Evolutionary conservation across 1,140 invertebrate genomes (phyloP).

Genomic region (Gonioctena quinquepunctata): DNA sequence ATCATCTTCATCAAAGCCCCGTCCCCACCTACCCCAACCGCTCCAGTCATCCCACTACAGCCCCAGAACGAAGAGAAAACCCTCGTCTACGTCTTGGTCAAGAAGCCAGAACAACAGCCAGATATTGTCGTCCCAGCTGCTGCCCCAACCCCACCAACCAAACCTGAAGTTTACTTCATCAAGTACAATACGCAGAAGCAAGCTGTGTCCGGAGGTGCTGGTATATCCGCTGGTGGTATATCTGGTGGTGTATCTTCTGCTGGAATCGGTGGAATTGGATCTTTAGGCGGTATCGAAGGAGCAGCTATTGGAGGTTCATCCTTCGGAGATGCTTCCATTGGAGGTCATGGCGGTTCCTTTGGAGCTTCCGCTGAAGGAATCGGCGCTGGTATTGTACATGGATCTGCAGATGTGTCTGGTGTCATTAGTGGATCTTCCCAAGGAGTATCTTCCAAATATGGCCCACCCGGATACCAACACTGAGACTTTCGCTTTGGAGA

Average conservation of each 20-base stretch:
- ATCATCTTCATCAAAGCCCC: slow-evolving; percentile 90
- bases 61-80: slow-evolving; percentile 84
- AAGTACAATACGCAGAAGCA: slow-evolving; percentile 81
- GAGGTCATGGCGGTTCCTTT: not conserved
- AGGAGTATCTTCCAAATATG: slow-evolving; percentile 25
- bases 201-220: slow-evolving; percentile 56
- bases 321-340: not conserved
- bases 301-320: slow-evolving; percentile 18
- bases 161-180: slow-evolving; percentile 89
- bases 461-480: slow-evolving; percentile 34
- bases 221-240: slow-evolving; percentile 41
- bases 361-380: not conserved
- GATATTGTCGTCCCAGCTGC: slow-evolving; percentile 76
- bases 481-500: slow-evolving; percentile 3
- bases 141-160: slow-evolving; percentile 76
- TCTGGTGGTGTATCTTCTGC: slow-evolving; percentile 22
- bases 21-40: slow-evolving; percentile 71
- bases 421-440: slow-evolving; percentile 17
- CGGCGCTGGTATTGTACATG: not conserved
- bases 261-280: slow-evolving; percentile 3
- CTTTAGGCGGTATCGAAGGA: slow-evolving; percentile 14
- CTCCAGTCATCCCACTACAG: slow-evolving; percentile 63
- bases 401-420: slow-evolving; percentile 1
- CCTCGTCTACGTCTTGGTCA: slow-evolving; percentile 83
- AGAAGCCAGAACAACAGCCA: slow-evolving; percentile 79